A percentile compares a stretch with the other conserved stretches of the same genome.
phyloP scores from a whole-genome alignment of 2,888 invertebrate species.

The Loripinus fragilis region DNA sequence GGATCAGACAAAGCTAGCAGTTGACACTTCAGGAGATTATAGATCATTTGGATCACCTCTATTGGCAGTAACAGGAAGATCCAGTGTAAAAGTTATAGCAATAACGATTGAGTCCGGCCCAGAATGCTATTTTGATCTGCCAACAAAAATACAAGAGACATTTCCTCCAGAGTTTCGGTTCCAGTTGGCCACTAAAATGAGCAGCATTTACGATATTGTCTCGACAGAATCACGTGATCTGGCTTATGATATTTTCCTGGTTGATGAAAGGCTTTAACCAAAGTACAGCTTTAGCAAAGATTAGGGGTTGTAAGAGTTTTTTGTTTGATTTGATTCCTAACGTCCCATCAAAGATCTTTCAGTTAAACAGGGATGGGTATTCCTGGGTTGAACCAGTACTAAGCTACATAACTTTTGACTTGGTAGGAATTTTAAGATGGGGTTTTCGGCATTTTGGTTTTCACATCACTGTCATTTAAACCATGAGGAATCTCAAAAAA shows the following conservation, averaged over 20 bases:
- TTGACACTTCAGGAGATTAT: constrained; percentile 49
- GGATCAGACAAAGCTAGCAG: constrained; percentile 22
- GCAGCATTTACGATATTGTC: constrained; percentile 31
- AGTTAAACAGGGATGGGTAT: too few relatives aligned
- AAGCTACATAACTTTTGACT: too few relatives aligned
- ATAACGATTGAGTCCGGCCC: constrained; percentile 44
- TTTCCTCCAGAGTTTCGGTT: constrained; percentile 44
- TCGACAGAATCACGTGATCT: constrained; percentile 38
- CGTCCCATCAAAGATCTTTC: too few relatives aligned
- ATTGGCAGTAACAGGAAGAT: constrained; percentile 29
- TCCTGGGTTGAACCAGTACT: too few relatives aligned
- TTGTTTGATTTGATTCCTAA: too few relatives aligned
- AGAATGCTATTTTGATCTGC: constrained; percentile 50
- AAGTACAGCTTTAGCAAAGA: too few relatives aligned
- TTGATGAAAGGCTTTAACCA: constrained; percentile 12
- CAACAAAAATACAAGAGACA: constrained; percentile 36
- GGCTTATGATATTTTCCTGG: constrained; percentile 51
- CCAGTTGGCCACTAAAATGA: constrained; percentile 41
- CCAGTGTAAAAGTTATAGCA: constrained; percentile 42
- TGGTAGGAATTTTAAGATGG: too few relatives aligned
- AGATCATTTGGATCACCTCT: constrained; percentile 50
- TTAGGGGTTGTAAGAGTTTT: too few relatives aligned
- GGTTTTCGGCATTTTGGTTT: too few relatives aligned
- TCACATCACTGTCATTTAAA: too few relatives aligned
- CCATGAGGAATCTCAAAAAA: too few relatives aligned